A percentile compares a stretch with the other conserved stretches of the same genome.
phyloP scores from a whole-genome alignment of 37 sponge, comb jelly and placozoan genomes.

The Cladorhizidae sp. region DNA sequence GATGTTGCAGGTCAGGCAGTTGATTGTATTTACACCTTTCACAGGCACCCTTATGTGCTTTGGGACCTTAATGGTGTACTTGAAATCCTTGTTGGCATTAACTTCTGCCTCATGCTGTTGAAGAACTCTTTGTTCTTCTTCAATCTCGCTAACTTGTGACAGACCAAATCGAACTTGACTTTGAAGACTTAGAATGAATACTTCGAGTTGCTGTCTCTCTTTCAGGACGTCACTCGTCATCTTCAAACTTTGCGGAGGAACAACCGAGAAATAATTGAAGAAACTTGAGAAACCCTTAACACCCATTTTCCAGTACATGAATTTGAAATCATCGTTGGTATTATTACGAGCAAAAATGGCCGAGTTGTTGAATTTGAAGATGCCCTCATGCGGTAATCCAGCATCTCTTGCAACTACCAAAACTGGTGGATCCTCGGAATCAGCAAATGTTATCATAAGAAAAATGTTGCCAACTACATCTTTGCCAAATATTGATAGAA shows the following conservation, averaged over 20 bases:
- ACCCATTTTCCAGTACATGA: conserved; percentile 84
- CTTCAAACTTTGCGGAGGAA: conserved; percentile 30
- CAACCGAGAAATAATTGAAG: conserved; percentile 34
- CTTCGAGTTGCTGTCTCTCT: conserved; percentile 60
- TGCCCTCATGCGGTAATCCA: conserved; percentile 32
- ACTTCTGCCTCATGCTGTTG: conserved; percentile 45
- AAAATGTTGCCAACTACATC: conserved; percentile 58
- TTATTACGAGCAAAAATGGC: conserved; percentile 35
- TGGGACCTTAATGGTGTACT: conserved; percentile 33
- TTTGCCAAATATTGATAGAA: conserved; percentile 67
- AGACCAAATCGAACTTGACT: conserved; percentile 41
- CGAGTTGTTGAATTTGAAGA: conserved; percentile 79
- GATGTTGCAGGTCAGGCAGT: conserved; percentile 68
- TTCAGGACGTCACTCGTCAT: conserved; percentile 68
- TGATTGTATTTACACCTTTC: conserved; percentile 62
- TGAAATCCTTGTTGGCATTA: conserved; percentile 58
- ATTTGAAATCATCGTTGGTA: conserved; percentile 21
- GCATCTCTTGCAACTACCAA: conserved; percentile 56
- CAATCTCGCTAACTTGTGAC: conserved; percentile 47
- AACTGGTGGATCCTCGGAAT: conserved; percentile 61
- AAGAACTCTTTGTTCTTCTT: conserved; percentile 46
- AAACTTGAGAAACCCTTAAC: conserved; percentile 43
- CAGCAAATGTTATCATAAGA: conserved; percentile 83
- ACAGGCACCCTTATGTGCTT: conserved; percentile 40
- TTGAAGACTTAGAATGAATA: conserved; percentile 37